Base-by-base conservation (phyloP, 2,113 vertebrate species). In the Anthoscopus minutus region DNA sequence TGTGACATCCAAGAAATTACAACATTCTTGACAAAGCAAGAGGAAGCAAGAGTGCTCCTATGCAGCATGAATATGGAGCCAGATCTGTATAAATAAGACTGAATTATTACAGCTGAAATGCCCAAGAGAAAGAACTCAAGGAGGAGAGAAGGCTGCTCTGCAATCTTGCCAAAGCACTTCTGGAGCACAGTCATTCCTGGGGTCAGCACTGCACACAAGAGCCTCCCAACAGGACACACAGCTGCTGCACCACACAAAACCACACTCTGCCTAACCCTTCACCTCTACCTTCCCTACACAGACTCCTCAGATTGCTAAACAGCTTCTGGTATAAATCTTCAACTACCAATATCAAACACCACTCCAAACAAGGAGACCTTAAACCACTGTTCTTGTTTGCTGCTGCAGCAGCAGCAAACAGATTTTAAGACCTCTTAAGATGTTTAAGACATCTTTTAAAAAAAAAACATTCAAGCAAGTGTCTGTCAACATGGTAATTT, bases 381-480 rank as follows among this genome's bases (percentile, higher is more conserved):
- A 67, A 67, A 86, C 60, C 54, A 77, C 12, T 60, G 17, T 2
- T 90, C 40, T 11, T 3, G 1, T 50, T 57, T 77, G 54, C 19
- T 60, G 53, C 57, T 69, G 57, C 53, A 47, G 35, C 42, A 47
- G 35, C 42, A 90, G 44, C 20, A 85, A 58, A 74, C 15, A 15
- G 40, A 42, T 42, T 42, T 42, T 42, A 42, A 15, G 40, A 42
- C 40, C 40, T 42, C 40, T 42, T 42, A 42, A 42, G 40, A 42
- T 42, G 40, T 27, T 60, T 77, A 57, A 80, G 57, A 60, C 3
- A 35, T 17, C 20, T 38, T 40, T 13, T 5, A 23, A 66, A 66
- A 16, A 31, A 72, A 24, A n/a, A n/a, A n/a, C n/a, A 4, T 5
- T 37, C 0, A 0, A 40, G 13, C 56, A 80, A 6, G 28, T 45